Percentiles rank a stretch among this genome's conserved stretches.
Conservation (phyloP, 2,797 vertebrate species). For the Coendou prehensilis region DNA sequence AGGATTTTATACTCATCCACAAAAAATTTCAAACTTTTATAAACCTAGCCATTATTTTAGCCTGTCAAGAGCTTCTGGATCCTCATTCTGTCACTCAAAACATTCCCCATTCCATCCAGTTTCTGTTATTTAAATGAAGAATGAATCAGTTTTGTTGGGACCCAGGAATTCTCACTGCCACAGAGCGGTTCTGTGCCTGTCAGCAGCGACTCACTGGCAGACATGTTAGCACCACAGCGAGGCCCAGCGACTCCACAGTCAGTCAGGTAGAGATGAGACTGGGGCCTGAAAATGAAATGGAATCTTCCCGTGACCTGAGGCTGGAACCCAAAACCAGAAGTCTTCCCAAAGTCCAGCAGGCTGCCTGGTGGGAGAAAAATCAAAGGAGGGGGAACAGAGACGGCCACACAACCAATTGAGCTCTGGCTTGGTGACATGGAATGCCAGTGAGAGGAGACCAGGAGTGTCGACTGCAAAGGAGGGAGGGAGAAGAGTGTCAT, state of each 20-base stretch:
- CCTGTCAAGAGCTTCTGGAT: neutral
- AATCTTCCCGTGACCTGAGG: neutral
- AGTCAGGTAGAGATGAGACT: neutral
- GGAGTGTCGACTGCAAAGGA: accelerated
- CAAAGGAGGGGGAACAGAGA: neutral
- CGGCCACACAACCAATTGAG: neutral
- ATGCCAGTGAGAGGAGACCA: neutral
- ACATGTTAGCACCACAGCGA: accelerated
- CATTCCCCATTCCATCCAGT: neutral
- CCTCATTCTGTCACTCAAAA: neutral
- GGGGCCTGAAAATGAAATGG: neutral
- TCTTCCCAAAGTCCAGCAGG: neutral
- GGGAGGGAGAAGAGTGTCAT: neutral
- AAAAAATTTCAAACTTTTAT: neutral
- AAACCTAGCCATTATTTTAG: neutral
- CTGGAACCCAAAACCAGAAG: neutral
- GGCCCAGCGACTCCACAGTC: neutral
- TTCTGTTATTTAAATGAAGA: neutral
- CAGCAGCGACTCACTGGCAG: accelerated
- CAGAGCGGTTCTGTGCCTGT: neutral
- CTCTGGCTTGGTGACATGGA: too few relatives aligned
- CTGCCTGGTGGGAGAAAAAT: neutral
- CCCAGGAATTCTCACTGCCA: neutral
- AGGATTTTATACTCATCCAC: neutral
- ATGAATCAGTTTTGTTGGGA: neutral